Percentiles rank a stretch among this genome's conserved stretches.
Evolutionary conservation across 92 coral and sea anemone genomes (phyloP).

Genomic region (Diadumene lineata): DNA sequence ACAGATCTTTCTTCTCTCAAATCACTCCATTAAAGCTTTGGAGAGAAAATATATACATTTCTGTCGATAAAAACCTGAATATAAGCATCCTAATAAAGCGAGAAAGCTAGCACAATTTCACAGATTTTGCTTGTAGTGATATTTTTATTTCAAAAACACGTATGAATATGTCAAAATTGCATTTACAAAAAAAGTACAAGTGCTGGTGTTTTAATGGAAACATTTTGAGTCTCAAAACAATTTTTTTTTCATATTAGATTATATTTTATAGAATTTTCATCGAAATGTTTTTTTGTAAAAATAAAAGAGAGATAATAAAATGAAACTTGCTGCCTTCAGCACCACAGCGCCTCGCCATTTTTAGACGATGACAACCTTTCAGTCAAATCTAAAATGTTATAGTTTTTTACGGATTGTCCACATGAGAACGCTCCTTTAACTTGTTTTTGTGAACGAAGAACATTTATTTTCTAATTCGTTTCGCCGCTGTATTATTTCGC

Average conservation of each 20-base stretch:
- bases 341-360: too few species aligned
- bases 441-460: not conserved
- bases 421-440: not conserved
- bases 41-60: not conserved
- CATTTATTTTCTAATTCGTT: not conserved
- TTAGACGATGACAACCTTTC: not conserved
- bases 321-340: too few species aligned
- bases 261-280: too few species aligned
- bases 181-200: not conserved
- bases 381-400: not conserved
- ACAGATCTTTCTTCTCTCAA: not conserved
- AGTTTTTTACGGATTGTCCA: not conserved
- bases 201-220: not conserved
- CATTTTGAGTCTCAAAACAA: too few species aligned
- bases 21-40: not conserved
- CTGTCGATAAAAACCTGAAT: not conserved
- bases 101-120: not conserved
- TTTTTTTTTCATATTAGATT: too few species aligned
- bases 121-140: not conserved
- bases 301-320: too few species aligned
- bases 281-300: too few species aligned
- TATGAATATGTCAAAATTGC: not conserved
- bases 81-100: not conserved
- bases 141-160: not conserved
- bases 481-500: not conserved